These are phyloP conservation scores for Rhingia rostrata DNA, from an alignment of 2,888 invertebrate species.

Conservation along the genomic window DNA sequence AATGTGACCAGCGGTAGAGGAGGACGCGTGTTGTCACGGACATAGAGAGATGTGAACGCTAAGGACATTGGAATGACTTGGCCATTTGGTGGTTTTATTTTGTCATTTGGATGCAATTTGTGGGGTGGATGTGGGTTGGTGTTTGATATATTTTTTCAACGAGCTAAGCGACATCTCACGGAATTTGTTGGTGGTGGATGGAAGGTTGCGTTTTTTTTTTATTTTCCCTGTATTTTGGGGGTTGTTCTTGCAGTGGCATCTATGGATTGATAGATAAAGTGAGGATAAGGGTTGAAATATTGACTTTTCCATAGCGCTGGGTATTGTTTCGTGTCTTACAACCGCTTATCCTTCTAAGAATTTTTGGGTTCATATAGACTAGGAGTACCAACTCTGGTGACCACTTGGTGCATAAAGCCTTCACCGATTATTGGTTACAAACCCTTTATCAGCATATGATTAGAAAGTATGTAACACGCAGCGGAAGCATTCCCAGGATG, in stretches of 20 bases:
- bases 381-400: too few species aligned
- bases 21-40: slow-evolving; percentile 12
- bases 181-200: background rate
- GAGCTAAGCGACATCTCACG: background rate
- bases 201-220: background rate
- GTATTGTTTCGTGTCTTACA: too few species aligned
- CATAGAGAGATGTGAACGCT: background rate
- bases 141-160: background rate
- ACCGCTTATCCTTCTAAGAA: too few species aligned
- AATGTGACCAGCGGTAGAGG: slow-evolving; percentile 4
- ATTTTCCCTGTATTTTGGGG: slow-evolving; percentile 11
- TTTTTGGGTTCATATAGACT: too few species aligned
- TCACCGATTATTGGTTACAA: too few species aligned
- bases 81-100: background rate
- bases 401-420: too few species aligned
- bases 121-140: slow-evolving; percentile 1
- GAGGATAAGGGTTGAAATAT: too few species aligned
- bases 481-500: too few species aligned
- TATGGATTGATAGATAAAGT: background rate
- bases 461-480: too few species aligned
- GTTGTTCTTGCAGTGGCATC: slow-evolving; percentile 8
- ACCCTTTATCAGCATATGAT: too few species aligned
- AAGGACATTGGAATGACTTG: background rate
- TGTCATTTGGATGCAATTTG: slow-evolving; percentile 14
- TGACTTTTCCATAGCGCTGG: too few species aligned